Evolutionary conservation across 2,888 invertebrate genomes (phyloP).

Genomic region (Meliscaeva auricollis): DNA sequence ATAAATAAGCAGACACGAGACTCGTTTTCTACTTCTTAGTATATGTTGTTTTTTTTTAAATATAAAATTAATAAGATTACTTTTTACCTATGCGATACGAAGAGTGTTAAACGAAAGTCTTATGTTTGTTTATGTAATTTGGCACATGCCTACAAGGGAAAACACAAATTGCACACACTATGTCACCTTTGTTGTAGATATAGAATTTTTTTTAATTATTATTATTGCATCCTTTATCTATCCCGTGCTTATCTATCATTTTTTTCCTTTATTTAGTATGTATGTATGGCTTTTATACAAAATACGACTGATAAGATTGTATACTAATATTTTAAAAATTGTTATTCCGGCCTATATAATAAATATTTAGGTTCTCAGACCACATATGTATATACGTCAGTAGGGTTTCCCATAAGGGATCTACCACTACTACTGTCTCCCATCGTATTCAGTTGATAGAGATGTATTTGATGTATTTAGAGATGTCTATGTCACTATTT

Average conservation of each 20-base stretch:
- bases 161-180: slow-evolving; percentile 52
- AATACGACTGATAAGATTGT: too few species aligned
- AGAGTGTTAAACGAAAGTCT: slow-evolving; percentile 55
- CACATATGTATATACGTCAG: too few species aligned
- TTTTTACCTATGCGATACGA: slow-evolving; percentile 17
- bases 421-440: too few species aligned
- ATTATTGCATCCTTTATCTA: slow-evolving; percentile 3
- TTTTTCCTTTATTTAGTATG: neutral
- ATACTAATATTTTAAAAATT: too few species aligned
- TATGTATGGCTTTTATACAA: slow-evolving; percentile 1
- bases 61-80: neutral
- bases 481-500: too few species aligned
- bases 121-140: slow-evolving; percentile 79
- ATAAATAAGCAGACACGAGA: slow-evolving; percentile 62
- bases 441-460: too few species aligned
- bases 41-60: neutral
- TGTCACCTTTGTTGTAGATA: slow-evolving; percentile 34
- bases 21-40: slow-evolving; percentile 27
- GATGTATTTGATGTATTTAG: too few species aligned
- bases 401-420: too few species aligned
- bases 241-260: neutral
- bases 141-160: slow-evolving; percentile 73
- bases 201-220: slow-evolving; percentile 9
- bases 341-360: too few species aligned
- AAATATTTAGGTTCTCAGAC: too few species aligned